Conservation (phyloP, 2,797 vertebrate species). For the Eremophila alpestris region DNA sequence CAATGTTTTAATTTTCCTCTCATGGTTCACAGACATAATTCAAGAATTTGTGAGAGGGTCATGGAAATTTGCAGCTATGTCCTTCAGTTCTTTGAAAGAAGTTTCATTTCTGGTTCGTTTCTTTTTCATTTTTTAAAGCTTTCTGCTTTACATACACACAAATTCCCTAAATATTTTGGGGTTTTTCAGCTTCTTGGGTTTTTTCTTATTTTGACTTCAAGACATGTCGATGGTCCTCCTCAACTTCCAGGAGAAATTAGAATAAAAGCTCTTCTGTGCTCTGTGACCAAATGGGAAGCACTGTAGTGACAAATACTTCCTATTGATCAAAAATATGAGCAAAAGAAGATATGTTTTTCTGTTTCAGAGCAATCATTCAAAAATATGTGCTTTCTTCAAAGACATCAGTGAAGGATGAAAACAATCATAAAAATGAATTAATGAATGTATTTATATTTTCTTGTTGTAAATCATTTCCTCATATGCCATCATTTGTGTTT, state of each 20-base stretch:
- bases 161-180: background rate
- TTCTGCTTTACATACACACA: background rate
- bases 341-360: background rate
- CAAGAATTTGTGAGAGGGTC: background rate
- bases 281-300: background rate
- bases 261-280: background rate
- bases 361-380: background rate
- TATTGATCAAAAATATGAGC: background rate
- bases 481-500: background rate
- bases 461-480: background rate
- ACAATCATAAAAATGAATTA: background rate
- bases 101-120: background rate
- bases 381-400: background rate
- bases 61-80: background rate
- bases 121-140: background rate
- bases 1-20: background rate
- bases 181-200: background rate
- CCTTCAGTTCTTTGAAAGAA: background rate
- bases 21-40: background rate
- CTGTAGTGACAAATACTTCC: background rate
- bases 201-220: background rate
- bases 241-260: background rate
- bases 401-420: background rate
- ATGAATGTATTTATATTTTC: background rate
- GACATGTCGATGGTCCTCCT: background rate